A percentile compares a stretch with the other conserved stretches of the same genome.
Evolutionary conservation across 2,797 vertebrate species (phyloP).

Genomic region (Anolis apletophallus): DNA sequence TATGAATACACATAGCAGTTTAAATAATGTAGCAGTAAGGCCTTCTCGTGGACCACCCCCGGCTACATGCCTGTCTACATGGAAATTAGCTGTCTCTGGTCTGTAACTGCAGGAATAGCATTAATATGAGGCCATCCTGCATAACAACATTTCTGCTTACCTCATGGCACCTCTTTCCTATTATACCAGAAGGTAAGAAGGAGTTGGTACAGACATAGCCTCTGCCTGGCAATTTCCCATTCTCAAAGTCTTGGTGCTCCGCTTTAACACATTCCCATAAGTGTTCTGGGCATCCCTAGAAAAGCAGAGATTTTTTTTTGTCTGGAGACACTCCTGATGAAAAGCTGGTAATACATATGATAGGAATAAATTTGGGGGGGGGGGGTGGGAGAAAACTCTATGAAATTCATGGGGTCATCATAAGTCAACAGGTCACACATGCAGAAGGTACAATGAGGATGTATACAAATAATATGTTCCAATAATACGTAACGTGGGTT

Average conservation of each 20-base stretch:
- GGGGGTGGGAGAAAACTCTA: no score
- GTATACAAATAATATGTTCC: not conserved
- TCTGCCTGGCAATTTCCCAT: not conserved
- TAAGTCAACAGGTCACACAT: no score
- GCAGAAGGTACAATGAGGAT: not conserved
- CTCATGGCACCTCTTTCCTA: slow-evolving; percentile 7
- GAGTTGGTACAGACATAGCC: not conserved
- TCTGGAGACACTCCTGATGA: not conserved
- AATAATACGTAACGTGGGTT: not conserved
- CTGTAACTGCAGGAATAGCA: not conserved
- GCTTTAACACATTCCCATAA: slow-evolving; percentile 23
- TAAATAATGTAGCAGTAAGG: no score
- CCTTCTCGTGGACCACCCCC: no score
- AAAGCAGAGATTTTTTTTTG: slow-evolving; percentile 15
- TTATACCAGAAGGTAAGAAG: slow-evolving; percentile 3
- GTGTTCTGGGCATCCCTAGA: slow-evolving; percentile 12
- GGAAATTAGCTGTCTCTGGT: not conserved
- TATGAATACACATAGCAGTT: no score
- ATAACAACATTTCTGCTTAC: slow-evolving; percentile 11
- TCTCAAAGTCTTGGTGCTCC: not conserved
- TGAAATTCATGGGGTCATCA: no score
- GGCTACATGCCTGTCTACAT: no score
- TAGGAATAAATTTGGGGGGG: no score
- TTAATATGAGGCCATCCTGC: not conserved
- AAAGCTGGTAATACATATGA: not conserved